A percentile compares a stretch with the other conserved stretches of the same genome.
phyloP scores from a whole-genome alignment of 2,113 vertebrate genomes.

The Hemicordylus capensis region DNA sequence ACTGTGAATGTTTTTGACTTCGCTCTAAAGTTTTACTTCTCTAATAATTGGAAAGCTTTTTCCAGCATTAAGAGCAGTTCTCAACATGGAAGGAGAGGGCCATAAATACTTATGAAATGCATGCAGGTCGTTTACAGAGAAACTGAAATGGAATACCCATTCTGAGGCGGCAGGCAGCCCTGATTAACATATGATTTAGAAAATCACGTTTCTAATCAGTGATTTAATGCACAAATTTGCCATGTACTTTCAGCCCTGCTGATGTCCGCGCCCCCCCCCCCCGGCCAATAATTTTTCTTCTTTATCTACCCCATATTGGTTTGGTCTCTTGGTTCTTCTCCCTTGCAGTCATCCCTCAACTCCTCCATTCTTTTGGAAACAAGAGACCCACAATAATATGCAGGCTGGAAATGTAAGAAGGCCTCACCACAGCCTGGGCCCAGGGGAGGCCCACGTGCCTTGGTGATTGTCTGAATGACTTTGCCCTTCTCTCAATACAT shows the following conservation, averaged over 20 bases:
- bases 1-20: too few relatives aligned
- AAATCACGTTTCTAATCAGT: not conserved
- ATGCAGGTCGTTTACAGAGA: not conserved
- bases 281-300: not conserved
- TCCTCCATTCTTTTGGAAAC: not conserved
- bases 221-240: not conserved
- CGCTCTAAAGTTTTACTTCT: not conserved
- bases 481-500: slow-evolving; percentile 28
- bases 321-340: not conserved
- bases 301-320: not conserved
- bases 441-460: not conserved
- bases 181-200: not conserved
- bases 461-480: slow-evolving; percentile 30
- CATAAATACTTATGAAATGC: not conserved
- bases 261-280: not conserved
- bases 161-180: not conserved
- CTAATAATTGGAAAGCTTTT: not conserved
- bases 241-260: not conserved
- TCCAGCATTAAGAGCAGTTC: not conserved
- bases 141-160: not conserved
- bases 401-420: not conserved
- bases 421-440: not conserved
- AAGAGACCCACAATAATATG: not conserved
- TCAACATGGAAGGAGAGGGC: not conserved
- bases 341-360: not conserved